Conservation (phyloP, 2,113 vertebrate genomes). For the Ageneiosus marmoratus region DNA sequence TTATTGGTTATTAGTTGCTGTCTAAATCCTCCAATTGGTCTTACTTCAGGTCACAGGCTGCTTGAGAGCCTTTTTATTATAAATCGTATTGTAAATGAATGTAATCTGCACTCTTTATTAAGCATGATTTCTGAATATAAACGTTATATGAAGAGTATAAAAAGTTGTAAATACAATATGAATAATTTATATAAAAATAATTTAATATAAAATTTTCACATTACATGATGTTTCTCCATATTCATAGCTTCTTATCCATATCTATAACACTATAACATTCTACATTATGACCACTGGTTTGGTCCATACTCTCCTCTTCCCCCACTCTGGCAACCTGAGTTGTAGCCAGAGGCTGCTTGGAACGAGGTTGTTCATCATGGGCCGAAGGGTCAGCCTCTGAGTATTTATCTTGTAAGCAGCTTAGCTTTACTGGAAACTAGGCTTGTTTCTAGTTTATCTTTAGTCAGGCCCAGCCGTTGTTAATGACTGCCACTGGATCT, state of each 20-base stretch:
- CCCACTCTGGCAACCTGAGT: constrained; percentile 23
- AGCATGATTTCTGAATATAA: background rate
- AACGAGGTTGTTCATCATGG: constrained; percentile 67
- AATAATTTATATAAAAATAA: background rate
- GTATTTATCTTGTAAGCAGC: constrained; percentile 72
- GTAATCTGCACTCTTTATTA: background rate
- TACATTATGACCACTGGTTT: constrained; percentile 17
- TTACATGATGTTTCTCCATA: background rate
- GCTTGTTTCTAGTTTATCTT: constrained; percentile 72
- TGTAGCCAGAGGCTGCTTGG: constrained; percentile 42
- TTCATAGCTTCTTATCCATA: background rate
- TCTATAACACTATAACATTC: background rate
- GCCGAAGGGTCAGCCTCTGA: constrained; percentile 57
- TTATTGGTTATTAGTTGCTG: constrained; percentile 19
- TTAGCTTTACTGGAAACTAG: constrained; percentile 62
- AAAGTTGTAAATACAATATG: background rate
- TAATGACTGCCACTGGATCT: constrained; percentile 64
- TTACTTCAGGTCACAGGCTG: background rate
- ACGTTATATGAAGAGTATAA: background rate
- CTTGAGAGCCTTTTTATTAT: background rate
- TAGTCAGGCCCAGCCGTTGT: constrained; percentile 68
- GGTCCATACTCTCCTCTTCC: constrained; percentile 1
- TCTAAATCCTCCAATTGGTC: background rate
- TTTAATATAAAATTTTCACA: background rate
- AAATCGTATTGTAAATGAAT: background rate